Percentiles rank a stretch among this genome's conserved stretches.
Conservation (phyloP, 2,888 invertebrate species). For the Netelia virgata region DNA sequence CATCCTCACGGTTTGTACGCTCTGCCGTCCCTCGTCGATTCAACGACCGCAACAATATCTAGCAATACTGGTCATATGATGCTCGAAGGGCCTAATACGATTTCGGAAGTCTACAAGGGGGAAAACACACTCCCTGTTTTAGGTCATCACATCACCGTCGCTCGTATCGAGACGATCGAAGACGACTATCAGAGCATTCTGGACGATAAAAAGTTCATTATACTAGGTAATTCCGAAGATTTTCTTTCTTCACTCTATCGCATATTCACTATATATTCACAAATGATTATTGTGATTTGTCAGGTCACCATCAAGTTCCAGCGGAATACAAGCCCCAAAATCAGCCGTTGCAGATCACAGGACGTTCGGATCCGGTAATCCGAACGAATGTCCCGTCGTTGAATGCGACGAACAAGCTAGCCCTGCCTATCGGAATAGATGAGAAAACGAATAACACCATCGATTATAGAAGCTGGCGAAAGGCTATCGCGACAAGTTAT, state of each 20-base stretch:
- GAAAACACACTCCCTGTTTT: constrained; percentile 74
- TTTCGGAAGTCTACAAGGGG: constrained; percentile 77
- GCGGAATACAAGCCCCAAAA: constrained; percentile 80
- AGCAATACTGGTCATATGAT: constrained; percentile 90
- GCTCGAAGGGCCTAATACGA: constrained; percentile 89
- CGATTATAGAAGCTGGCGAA: constrained; percentile 74
- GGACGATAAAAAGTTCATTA: constrained; percentile 75
- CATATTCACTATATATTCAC: no score
- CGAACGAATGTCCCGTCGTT: constrained; percentile 67
- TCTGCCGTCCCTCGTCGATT: constrained; percentile 96
- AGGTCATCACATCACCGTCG: constrained; percentile 73
- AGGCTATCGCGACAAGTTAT: constrained; percentile 71
- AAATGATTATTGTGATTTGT: neutral
- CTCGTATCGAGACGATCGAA: constrained; percentile 72
- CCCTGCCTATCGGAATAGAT: constrained; percentile 55
- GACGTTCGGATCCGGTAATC: constrained; percentile 82
- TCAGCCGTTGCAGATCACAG: constrained; percentile 82
- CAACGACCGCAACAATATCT: constrained; percentile 93
- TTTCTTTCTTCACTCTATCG: neutral
- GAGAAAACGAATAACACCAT: constrained; percentile 68
- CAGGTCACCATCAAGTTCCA: constrained; percentile 81
- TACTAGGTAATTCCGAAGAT: constrained; percentile 74
- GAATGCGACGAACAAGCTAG: constrained; percentile 72
- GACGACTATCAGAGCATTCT: constrained; percentile 75
- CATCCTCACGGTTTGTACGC: constrained; percentile 95